Conservation (phyloP, 2,888 invertebrate species). For the Biston stratarius region DNA sequence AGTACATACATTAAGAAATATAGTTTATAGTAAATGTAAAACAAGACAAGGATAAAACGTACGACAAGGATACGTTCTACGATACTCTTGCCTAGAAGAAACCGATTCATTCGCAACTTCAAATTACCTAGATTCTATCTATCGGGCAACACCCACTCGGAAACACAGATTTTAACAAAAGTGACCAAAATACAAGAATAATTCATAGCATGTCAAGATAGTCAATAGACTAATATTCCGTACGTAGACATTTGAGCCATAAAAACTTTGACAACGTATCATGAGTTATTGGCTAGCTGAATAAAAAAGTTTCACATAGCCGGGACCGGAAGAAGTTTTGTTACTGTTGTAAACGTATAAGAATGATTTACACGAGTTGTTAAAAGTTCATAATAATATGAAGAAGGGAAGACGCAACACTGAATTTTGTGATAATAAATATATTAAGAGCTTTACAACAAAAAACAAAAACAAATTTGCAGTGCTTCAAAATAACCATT, state of each 20-base stretch:
- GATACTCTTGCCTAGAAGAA: no score
- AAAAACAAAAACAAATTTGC: no score
- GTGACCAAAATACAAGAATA: constrained; percentile 68
- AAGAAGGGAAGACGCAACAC: constrained; percentile 59
- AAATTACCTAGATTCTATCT: no score
- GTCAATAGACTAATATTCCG: constrained; percentile 69
- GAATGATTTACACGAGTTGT: constrained; percentile 77
- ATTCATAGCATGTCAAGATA: constrained; percentile 60
- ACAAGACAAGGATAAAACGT: no score
- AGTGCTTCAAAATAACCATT: no score
- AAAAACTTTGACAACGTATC: constrained; percentile 75
- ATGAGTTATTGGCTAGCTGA: constrained; percentile 70
- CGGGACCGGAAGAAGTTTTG: constrained; percentile 70
- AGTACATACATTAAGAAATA: no score
- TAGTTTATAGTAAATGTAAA: no score
- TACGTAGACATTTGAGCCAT: constrained; percentile 63
- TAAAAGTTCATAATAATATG: constrained; percentile 59
- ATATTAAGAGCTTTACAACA: no score
- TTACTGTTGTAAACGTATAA: constrained; percentile 75
- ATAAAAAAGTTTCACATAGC: constrained; percentile 70
- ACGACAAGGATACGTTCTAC: no score
- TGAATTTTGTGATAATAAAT: constrained; percentile 60
- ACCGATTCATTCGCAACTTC: no score
- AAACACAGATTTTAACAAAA: background rate
- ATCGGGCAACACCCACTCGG: background rate